A percentile compares a stretch with the other conserved stretches of the same genome.
These are phyloP conservation scores for Agriopis leucophaearia DNA, from an alignment of 2,888 invertebrate species.

Conservation along the genomic window DNA sequence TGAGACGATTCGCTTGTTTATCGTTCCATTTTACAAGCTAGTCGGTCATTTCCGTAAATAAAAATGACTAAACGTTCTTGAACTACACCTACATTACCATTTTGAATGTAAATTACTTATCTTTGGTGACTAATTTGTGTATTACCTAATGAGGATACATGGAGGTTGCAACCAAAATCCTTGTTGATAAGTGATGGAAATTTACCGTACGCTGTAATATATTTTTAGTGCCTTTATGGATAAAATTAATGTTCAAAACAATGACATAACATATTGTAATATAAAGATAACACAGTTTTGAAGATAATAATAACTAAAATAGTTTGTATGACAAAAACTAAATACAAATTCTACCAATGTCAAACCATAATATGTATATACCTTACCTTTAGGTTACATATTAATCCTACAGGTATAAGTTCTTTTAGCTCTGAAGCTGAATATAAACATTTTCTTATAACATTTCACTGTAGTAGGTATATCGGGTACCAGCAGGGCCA, in stretches of 20 bases:
- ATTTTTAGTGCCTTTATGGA: slow-evolving; percentile 9
- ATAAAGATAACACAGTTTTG: slow-evolving; percentile 11
- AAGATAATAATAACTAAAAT: slow-evolving; percentile 9
- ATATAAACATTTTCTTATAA: no score
- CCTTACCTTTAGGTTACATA: no score
- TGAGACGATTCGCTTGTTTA: slow-evolving; percentile 27
- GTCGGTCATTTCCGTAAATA: slow-evolving; percentile 48
- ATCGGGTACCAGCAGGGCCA: no score
- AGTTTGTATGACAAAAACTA: slow-evolving; percentile 2
- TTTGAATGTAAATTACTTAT: slow-evolving; percentile 12
- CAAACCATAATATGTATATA: no score
- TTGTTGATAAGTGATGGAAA: slow-evolving; percentile 20
- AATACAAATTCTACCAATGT: neutral
- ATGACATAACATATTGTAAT: slow-evolving; percentile 13
- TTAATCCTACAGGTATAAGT: no score
- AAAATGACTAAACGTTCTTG: slow-evolving; percentile 43
- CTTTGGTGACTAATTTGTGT: slow-evolving; percentile 20
- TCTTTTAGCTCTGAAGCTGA: no score
- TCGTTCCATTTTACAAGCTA: slow-evolving; percentile 35
- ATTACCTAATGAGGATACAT: slow-evolving; percentile 25
- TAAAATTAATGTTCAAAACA: slow-evolving; percentile 16
- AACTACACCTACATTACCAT: slow-evolving; percentile 33
- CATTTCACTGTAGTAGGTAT: no score
- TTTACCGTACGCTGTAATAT: slow-evolving; percentile 11
- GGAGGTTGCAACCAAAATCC: slow-evolving; percentile 17